A percentile compares a stretch with the other conserved stretches of the same genome.
Conservation (phyloP, 2,113 vertebrate species). For the Pedetes capensis region DNA sequence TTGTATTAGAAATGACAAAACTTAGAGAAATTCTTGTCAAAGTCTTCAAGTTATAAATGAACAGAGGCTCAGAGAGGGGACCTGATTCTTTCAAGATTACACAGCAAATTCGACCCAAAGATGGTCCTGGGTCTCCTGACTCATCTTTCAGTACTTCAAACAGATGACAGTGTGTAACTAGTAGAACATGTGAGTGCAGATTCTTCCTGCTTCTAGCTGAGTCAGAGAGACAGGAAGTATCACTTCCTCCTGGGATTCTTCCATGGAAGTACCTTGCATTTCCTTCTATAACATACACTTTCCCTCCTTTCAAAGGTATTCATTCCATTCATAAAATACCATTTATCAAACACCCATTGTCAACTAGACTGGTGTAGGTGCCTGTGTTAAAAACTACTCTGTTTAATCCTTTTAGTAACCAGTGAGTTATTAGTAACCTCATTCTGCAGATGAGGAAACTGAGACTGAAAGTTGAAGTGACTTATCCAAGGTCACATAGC, state of each 20-base stretch:
- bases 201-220: constrained; percentile 61
- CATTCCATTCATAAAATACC: neutral
- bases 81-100: neutral
- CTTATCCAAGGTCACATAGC: neutral
- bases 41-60: neutral
- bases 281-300: constrained; percentile 27
- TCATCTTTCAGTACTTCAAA: constrained; percentile 25
- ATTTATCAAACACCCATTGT: neutral
- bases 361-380: neutral
- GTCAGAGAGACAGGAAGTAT: constrained; percentile 46
- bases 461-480: neutral
- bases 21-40: neutral
- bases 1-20: neutral
- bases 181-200: neutral
- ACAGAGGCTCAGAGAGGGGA: neutral
- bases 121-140: neutral
- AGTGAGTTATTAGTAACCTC: neutral
- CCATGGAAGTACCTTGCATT: constrained; percentile 1
- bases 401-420: neutral
- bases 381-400: neutral
- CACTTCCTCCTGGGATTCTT: constrained; percentile 55
- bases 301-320: constrained; percentile 20
- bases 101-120: neutral
- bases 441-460: constrained; percentile 9
- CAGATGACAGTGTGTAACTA: neutral